phyloP scores from a whole-genome alignment of 2,113 vertebrate genomes.

The Picathartes gymnocephalus region DNA sequence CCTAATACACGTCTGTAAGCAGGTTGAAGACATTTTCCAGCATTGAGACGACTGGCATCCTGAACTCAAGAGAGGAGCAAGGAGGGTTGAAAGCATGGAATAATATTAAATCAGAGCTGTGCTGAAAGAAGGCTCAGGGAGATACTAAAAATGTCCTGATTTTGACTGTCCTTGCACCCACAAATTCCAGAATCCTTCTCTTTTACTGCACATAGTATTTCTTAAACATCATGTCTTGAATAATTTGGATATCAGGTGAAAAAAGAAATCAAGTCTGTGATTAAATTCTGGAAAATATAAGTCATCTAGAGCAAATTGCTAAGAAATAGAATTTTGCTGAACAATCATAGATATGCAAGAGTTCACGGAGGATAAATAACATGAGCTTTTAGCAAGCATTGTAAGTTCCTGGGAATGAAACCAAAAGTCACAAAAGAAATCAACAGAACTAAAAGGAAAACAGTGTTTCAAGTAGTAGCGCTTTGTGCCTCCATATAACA shows the following conservation, averaged over 20 bases:
- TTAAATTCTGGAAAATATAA: neutral
- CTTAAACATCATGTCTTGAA: neutral
- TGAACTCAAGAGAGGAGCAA: neutral
- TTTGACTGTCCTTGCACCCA: neutral
- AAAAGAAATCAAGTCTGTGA: neutral
- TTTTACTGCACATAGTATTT: neutral
- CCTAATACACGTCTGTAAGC: neutral
- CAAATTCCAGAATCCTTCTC: neutral
- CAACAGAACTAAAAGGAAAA: slow-evolving; percentile 7
- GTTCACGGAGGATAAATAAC: slow-evolving; percentile 10
- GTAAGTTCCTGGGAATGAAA: neutral
- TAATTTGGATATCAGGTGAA: neutral
- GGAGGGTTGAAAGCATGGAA: neutral
- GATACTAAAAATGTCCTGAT: neutral
- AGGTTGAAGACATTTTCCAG: neutral
- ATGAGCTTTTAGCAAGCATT: slow-evolving; percentile 1
- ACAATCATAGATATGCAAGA: neutral
- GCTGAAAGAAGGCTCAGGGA: neutral
- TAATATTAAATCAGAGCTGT: neutral
- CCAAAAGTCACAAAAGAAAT: slow-evolving; percentile 29
- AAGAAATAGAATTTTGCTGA: slow-evolving; percentile 5
- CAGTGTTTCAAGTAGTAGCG: neutral
- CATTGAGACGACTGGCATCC: neutral
- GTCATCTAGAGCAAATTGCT: neutral
- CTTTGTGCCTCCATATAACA: slow-evolving; percentile 2